These are phyloP conservation scores for Coleophora flavipennella DNA, from an alignment of 2,888 invertebrate genomes.

Conservation along the genomic window DNA sequence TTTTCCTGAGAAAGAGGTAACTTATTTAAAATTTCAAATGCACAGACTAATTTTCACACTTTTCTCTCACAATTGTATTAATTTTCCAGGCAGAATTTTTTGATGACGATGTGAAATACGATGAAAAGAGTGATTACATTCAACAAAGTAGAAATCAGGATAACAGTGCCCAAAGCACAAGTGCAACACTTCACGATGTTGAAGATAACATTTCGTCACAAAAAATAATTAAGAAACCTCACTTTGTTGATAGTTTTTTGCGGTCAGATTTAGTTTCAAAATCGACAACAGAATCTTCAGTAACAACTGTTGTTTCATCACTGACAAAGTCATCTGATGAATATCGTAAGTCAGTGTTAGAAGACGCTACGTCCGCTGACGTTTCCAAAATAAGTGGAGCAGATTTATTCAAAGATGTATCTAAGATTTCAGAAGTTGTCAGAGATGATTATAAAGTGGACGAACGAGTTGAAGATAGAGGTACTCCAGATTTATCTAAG, in stretches of 20 bases:
- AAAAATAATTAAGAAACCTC: slow-evolving; percentile 37
- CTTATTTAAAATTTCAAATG: neutral
- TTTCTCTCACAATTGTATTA: neutral
- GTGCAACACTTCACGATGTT: too few species aligned
- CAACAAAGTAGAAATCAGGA: slow-evolving; percentile 22
- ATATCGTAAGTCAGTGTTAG: slow-evolving; percentile 57
- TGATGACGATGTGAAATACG: slow-evolving; percentile 43
- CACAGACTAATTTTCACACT: neutral
- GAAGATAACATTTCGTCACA: slow-evolving; percentile 32
- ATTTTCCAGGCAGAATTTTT: slow-evolving; percentile 48
- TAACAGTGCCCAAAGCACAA: slow-evolving; percentile 29
- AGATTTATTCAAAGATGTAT: slow-evolving; percentile 56
- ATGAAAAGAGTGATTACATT: slow-evolving; percentile 23
- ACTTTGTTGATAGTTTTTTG: slow-evolving; percentile 42
- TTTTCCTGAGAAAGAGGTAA: slow-evolving; percentile 67
- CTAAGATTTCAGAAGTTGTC: slow-evolving; percentile 54
- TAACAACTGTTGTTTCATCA: slow-evolving; percentile 60
- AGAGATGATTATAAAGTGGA: slow-evolving; percentile 55
- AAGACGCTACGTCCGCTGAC: slow-evolving; percentile 62
- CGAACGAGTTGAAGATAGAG: slow-evolving; percentile 49
- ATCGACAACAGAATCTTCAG: slow-evolving; percentile 64
- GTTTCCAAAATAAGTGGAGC: slow-evolving; percentile 63
- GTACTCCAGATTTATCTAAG: slow-evolving; percentile 61
- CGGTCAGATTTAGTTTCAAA: slow-evolving; percentile 54
- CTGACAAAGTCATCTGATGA: slow-evolving; percentile 64